These are phyloP conservation scores for Xiphias gladius DNA, from an alignment of 2,113 vertebrate genomes.

Conservation along the genomic window DNA sequence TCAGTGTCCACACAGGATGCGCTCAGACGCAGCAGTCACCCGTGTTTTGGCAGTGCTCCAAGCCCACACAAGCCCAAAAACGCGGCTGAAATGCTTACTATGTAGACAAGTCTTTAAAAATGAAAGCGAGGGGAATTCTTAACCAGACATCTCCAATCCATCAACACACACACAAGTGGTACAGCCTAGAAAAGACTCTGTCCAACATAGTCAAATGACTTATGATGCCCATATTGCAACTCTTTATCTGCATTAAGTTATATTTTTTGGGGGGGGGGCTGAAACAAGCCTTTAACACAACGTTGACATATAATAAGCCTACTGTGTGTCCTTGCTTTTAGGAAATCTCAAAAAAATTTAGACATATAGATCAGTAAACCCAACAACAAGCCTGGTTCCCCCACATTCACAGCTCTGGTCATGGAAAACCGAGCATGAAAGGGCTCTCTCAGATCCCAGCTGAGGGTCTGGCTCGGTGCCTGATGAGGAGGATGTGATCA, in stretches of 20 bases:
- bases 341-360: not conserved
- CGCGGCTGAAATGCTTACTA: not conserved
- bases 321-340: not conserved
- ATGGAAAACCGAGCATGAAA: conserved; percentile 43
- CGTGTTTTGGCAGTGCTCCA: not conserved
- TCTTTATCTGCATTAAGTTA: not conserved
- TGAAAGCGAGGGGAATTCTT: not conserved
- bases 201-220: not conserved
- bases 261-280: not conserved
- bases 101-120: not conserved
- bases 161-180: not conserved
- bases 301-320: not conserved
- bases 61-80: not conserved
- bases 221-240: not conserved
- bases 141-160: not conserved
- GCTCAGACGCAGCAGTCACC: not conserved
- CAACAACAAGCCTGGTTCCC: not conserved
- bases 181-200: not conserved
- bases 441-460: conserved; percentile 53
- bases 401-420: conserved; percentile 1
- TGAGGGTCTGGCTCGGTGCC: conserved; percentile 56
- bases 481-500: conserved; percentile 59
- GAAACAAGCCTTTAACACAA: not conserved
- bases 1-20: not conserved
- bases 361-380: conserved; percentile 3